Conservation (phyloP, 2,797 vertebrate species). For the Alouatta caraya region DNA sequence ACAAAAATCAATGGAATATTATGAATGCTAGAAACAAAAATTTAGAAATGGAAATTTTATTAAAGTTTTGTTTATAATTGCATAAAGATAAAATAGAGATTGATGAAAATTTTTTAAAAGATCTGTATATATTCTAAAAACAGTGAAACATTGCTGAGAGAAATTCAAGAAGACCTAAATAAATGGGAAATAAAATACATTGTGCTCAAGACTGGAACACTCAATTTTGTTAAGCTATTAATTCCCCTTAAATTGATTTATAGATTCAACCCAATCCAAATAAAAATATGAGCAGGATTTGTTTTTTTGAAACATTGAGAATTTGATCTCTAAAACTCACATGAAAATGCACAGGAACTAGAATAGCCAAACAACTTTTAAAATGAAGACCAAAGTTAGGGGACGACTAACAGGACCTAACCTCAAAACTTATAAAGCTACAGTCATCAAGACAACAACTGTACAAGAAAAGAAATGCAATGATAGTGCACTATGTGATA, state of each 20-base stretch:
- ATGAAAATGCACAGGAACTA: not conserved
- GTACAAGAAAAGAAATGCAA: not conserved
- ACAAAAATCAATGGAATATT: not conserved
- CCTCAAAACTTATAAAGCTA: not conserved
- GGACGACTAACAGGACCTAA: no score
- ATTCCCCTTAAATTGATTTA: not conserved
- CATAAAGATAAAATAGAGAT: not conserved
- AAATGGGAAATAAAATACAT: not conserved
- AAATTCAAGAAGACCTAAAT: not conserved
- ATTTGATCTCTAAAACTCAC: not conserved
- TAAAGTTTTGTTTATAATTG: not conserved
- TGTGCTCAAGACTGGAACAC: not conserved
- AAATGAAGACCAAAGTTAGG: not conserved
- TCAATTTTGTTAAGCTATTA: not conserved
- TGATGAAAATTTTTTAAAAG: not conserved
- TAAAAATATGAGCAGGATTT: not conserved
- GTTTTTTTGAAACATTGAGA: not conserved
- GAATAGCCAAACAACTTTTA: not conserved
- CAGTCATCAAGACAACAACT: not conserved
- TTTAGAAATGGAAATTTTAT: not conserved
- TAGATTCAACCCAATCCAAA: not conserved
- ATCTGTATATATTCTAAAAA: not conserved
- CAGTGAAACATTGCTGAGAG: not conserved
- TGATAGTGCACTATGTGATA: rapidly evolving
- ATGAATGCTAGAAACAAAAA: not conserved